phyloP scores from a whole-genome alignment of 2,797 vertebrate species.

The Rousettus madagascariensis region DNA sequence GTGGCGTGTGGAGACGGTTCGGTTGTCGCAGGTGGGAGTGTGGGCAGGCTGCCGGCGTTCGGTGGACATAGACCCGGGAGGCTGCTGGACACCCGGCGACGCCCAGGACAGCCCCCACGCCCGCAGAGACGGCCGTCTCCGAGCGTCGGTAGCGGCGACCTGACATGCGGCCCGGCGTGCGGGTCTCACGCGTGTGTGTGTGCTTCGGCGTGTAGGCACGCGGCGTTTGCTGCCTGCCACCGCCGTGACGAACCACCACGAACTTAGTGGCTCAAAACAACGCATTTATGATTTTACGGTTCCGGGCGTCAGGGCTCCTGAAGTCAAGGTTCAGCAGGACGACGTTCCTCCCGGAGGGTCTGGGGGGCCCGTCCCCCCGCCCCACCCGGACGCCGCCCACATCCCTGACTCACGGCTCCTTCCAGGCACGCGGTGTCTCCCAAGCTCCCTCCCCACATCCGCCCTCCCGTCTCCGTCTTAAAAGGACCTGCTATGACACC shows the following conservation, averaged over 20 bases:
- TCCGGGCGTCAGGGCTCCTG: background rate
- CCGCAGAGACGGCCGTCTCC: accelerated
- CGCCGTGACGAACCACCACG: too few relatives aligned
- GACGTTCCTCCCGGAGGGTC: background rate
- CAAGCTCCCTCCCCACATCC: background rate
- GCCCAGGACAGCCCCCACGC: too few relatives aligned
- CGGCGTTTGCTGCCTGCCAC: accelerated
- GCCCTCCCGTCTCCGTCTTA: background rate
- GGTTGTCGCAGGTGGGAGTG: accelerated
- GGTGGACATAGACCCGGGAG: accelerated
- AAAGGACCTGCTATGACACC: too few relatives aligned
- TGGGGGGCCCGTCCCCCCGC: background rate
- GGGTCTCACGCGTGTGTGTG: accelerated
- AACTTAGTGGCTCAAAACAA: background rate
- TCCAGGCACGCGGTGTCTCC: accelerated
- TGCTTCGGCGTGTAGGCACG: accelerated
- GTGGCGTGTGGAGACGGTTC: background rate
- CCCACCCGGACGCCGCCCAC: background rate
- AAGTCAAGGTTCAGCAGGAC: background rate
- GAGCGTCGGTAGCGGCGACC: accelerated
- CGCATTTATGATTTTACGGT: background rate
- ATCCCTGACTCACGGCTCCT: accelerated
- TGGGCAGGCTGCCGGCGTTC: accelerated
- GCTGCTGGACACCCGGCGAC: accelerated
- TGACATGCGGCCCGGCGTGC: accelerated